Evolutionary conservation across 2,888 invertebrate species (phyloP).

Genomic region (Norana najaformis): DNA sequence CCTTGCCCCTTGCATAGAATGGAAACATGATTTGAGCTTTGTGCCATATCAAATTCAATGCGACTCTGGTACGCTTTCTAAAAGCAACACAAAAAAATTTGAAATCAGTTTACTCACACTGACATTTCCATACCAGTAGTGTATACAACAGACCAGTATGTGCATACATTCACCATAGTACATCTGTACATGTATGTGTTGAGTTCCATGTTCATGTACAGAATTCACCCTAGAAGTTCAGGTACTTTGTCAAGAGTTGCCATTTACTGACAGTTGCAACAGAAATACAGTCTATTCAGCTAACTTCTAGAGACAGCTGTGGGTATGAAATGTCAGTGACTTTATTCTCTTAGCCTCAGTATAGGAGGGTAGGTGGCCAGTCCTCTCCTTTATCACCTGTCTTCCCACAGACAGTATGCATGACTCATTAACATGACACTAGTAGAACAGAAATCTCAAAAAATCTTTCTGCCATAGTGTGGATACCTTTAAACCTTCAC

Average conservation of each 20-base stretch:
- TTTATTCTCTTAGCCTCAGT: too few relatives aligned
- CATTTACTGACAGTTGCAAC: too few relatives aligned
- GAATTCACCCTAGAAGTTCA: too few relatives aligned
- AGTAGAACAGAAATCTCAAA: neutral
- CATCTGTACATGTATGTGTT: neutral
- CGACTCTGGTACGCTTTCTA: neutral
- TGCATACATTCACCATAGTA: neutral
- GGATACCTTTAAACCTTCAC: constrained; percentile 1
- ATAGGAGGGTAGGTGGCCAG: too few relatives aligned
- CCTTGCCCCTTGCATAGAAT: neutral
- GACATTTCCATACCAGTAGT: neutral
- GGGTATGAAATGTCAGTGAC: too few relatives aligned
- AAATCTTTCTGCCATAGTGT: neutral
- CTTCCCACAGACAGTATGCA: too few relatives aligned
- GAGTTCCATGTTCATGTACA: too few relatives aligned
- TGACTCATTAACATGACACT: too few relatives aligned
- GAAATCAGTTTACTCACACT: neutral
- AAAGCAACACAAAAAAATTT: neutral
- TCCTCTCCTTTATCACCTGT: too few relatives aligned
- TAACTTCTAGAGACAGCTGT: too few relatives aligned
- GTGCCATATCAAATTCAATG: neutral
- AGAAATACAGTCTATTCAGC: too few relatives aligned
- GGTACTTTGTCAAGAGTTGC: too few relatives aligned
- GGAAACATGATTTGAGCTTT: neutral
- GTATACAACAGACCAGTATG: neutral